Base-by-base conservation (phyloP, 2,888 invertebrate species). In the Stegana nigrithorax region DNA sequence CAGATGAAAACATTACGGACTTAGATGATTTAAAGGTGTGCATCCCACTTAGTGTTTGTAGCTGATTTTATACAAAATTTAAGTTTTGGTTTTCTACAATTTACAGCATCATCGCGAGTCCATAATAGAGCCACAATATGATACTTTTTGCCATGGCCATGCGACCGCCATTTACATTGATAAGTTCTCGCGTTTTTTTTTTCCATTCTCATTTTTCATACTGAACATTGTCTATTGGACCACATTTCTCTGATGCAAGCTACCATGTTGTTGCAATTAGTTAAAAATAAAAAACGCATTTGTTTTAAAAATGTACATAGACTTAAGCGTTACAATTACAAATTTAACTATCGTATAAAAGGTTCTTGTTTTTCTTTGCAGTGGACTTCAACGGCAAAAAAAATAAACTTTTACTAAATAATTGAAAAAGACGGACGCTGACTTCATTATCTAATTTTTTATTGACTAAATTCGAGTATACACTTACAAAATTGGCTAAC, bases 161-260 rank as follows among this genome's bases (percentile, higher is more conserved):
- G 91, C 91, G 83, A 91, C 91, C 62, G 94, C 94, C 12, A 88
- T 95, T 67, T 93, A 91, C 86, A 95, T 95, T 75, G 95, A 95
- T 86, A 91, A 93, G 80, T 91, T 94, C 84, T 95, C 95, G 53
- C 89, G 95, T 77, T 92, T 94, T 87, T 94, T 95, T 87, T 95
- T 95, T 73, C 95, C 95, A 0, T 93, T 95, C 83, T 93, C 94
- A 3, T 95, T 95, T 87, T 91, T 94, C 76, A 92, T 95, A 79
- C 88, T 95, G n/a, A 95, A 95, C 83, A 91, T 95, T 69, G 92
- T 93, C 12, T 95, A 95, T 84, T 95, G 95, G 95, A 92, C 92
- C 73, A 94, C 93, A 65, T 94, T 94, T 86, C 88, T 91, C 57
- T 87, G 84, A 85, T 68, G 59, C 45, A 57, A 21, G 26, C n/a